phyloP scores from a whole-genome alignment of 1,140 invertebrate genomes.

The Anastrepha obliqua region DNA sequence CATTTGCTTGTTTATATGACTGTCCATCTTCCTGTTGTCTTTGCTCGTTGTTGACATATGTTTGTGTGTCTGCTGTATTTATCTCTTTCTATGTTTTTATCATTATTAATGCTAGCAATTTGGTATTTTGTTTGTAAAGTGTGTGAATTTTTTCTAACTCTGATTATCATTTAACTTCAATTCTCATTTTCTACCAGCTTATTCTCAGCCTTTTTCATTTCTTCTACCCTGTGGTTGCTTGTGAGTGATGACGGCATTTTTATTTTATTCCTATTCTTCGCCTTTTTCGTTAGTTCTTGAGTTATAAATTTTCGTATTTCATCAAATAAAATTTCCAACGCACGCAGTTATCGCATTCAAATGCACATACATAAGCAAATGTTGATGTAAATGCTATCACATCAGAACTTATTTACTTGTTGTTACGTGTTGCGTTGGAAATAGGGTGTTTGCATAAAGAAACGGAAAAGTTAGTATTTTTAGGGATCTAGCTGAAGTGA shows the following conservation, averaged over 20 bases:
- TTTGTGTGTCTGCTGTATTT: not conserved
- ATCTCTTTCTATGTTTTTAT: not conserved
- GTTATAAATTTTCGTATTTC: constrained; percentile 27
- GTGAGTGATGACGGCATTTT: constrained; percentile 1
- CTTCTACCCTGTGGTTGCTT: not conserved
- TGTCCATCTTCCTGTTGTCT: constrained; percentile 18
- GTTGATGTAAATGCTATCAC: not conserved
- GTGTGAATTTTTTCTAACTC: not conserved
- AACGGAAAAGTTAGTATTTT: no score
- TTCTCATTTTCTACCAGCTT: not conserved
- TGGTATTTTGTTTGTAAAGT: not conserved
- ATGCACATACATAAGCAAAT: not conserved
- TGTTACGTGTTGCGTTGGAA: not conserved
- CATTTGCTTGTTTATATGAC: not conserved
- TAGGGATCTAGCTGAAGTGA: no score
- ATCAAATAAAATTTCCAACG: constrained; percentile 31
- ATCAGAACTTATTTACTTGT: not conserved
- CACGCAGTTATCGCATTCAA: not conserved
- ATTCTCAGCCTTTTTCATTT: not conserved
- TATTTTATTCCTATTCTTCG: not conserved
- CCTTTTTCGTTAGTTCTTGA: not conserved
- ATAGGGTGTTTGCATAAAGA: not conserved
- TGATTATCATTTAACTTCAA: constrained; percentile 15
- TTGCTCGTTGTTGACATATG: not conserved
- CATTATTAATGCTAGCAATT: constrained; percentile 2